Percentiles rank a stretch among this genome's conserved stretches.
Evolutionary conservation across 2,888 invertebrate genomes (phyloP).

Genomic region (Pristionchus maxplancki): DNA sequence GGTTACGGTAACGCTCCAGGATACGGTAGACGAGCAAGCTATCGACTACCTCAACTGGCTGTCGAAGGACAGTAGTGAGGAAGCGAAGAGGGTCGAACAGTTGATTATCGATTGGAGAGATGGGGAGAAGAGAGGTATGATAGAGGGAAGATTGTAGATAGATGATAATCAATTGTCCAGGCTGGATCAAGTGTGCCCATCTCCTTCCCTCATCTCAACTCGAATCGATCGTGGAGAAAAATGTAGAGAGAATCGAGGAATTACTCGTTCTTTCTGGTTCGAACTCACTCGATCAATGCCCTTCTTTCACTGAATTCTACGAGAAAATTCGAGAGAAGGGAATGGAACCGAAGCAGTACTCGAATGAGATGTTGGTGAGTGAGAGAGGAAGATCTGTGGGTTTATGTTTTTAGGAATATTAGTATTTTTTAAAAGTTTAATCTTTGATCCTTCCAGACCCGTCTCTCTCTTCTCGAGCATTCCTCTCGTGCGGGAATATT

Average conservation of each 20-base stretch:
- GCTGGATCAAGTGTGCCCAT: slow-evolving; percentile 24
- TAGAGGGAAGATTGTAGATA: background rate
- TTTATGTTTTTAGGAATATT: background rate
- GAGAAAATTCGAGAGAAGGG: background rate
- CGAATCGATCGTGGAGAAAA: background rate
- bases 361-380: slow-evolving; percentile 41
- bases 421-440: background rate
- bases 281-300: background rate
- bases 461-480: slow-evolving; percentile 8
- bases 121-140: background rate
- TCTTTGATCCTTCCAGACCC: background rate
- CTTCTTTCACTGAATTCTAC: slow-evolving; percentile 41
- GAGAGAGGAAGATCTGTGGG: background rate
- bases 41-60: slow-evolving; percentile 16
- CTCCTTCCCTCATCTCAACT: background rate
- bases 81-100: background rate
- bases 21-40: background rate
- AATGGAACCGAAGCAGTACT: slow-evolving; percentile 17
- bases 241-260: background rate
- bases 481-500: background rate
- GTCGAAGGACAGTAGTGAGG: background rate
- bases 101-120: background rate
- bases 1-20: background rate
- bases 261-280: slow-evolving; percentile 37
- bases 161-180: background rate